phyloP scores from a whole-genome alignment of 2,797 vertebrate genomes.

The Anolis apletophallus region DNA sequence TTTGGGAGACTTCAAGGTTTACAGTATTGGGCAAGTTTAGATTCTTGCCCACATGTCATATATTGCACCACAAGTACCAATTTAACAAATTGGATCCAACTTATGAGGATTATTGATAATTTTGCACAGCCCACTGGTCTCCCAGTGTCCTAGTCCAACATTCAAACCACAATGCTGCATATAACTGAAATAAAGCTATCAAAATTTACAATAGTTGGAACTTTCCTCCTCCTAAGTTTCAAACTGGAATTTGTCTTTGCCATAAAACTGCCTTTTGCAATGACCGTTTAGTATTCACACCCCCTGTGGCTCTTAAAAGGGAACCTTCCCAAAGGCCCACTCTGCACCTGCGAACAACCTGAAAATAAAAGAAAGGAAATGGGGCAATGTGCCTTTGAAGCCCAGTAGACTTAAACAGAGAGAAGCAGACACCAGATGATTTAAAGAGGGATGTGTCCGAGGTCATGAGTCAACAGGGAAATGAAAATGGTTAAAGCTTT shows the following conservation, averaged over 20 bases:
- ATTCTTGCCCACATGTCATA: too few species aligned
- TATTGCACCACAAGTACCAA: too few species aligned
- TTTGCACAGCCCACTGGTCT: neutral
- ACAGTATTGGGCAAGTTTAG: too few species aligned
- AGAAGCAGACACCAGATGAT: neutral
- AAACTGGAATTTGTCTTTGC: neutral
- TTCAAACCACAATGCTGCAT: neutral
- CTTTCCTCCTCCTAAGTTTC: neutral
- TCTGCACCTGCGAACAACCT: neutral
- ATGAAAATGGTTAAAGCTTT: slow-evolving; percentile 15
- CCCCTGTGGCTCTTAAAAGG: neutral
- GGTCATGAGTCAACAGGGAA: neutral
- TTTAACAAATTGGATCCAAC: too few species aligned
- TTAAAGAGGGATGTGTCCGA: neutral
- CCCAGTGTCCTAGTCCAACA: neutral
- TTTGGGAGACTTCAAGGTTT: too few species aligned
- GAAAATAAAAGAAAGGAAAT: slow-evolving; percentile 17
- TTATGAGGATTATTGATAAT: too few species aligned
- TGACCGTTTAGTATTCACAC: neutral
- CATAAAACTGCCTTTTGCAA: neutral
- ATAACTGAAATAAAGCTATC: neutral
- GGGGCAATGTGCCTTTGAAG: neutral
- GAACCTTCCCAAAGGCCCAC: neutral
- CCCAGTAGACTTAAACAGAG: neutral
- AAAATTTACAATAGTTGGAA: neutral